Base-by-base conservation (phyloP, 1,140 invertebrate genomes). In the Hyphantria cunea region DNA sequence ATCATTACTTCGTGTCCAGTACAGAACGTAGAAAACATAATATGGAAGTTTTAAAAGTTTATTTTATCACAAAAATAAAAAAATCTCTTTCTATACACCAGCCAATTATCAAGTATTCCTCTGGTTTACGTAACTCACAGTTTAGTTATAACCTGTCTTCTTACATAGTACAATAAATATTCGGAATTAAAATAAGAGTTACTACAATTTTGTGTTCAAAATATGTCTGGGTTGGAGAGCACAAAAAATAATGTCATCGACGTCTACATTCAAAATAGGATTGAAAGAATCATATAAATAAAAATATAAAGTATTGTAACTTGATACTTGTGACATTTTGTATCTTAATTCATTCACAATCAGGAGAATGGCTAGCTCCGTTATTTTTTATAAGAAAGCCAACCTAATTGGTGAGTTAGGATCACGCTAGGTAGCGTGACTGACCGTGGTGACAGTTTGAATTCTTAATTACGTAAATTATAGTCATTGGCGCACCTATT, bases 401-500 rank as follows among this genome's bases (percentile, higher is more conserved):
- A n/a, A 60, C 34, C 58, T 74, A 68, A 74, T 70, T 70, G 65
- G 59, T 50, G 55, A 58, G 31, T 45, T 44, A 48, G 33, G 9
- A 50, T 50, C 72, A 74, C 69, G 72, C 72, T 39, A 68, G 9
- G 11, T 52, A 55, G 72, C 69, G 72, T 74, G 72, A 71, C 72
- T 39, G 31, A 41, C 17, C 17, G 56, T 61, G 63, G 63, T 74
- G 72, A 74, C 72, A 74, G 47, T 68, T 66, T 64, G 53, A 64
- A 71, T 68, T 66, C 66, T 71, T 76, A 73, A 68, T 73, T 72
- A 68, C 50, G 54, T 62, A 66, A 75, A 69, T 70, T 69, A 68
- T 68, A 56, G 64, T 55, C 58, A 68, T 61, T 64, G 63, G 68
- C 53, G 47, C 64, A 61, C 64, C 64, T 58, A 42, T 37, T 56